phyloP scores from a whole-genome alignment of 2,113 vertebrate genomes.

The Antechinus flavipes region DNA sequence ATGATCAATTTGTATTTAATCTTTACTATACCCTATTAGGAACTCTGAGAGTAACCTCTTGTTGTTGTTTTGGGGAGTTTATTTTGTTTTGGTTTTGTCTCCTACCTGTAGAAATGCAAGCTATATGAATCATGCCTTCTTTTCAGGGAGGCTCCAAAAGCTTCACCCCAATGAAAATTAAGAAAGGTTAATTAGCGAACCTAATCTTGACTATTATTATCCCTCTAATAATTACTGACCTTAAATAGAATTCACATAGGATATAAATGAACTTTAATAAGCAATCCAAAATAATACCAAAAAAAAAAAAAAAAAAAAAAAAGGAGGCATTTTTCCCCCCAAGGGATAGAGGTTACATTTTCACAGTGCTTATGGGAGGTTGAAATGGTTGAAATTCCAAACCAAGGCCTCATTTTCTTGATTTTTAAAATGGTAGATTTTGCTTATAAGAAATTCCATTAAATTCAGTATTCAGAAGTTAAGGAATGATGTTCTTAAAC shows the following conservation, averaged over 20 bases:
- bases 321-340: not conserved
- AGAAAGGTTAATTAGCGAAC: not conserved
- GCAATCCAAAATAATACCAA: not conserved
- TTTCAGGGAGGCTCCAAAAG: not conserved
- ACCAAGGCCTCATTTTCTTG: not conserved
- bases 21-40: not conserved
- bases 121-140: not conserved
- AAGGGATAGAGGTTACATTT: not conserved
- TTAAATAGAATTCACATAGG: not conserved
- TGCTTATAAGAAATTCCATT: not conserved
- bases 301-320: not conserved
- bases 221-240: not conserved
- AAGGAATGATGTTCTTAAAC: not conserved
- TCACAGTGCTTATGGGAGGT: not conserved
- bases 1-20: not conserved
- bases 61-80: not conserved
- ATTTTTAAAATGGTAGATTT: not conserved
- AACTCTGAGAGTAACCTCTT: not conserved
- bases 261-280: not conserved
- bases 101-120: not conserved
- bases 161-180: not conserved
- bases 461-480: not conserved
- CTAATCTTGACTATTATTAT: not conserved
- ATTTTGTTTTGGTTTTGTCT: no score
- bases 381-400: not conserved